Evolutionary conservation across 1,140 invertebrate species (phyloP), one percentile per base, ranked within the genome.

Genomic region (Galleria mellonella): DNA sequence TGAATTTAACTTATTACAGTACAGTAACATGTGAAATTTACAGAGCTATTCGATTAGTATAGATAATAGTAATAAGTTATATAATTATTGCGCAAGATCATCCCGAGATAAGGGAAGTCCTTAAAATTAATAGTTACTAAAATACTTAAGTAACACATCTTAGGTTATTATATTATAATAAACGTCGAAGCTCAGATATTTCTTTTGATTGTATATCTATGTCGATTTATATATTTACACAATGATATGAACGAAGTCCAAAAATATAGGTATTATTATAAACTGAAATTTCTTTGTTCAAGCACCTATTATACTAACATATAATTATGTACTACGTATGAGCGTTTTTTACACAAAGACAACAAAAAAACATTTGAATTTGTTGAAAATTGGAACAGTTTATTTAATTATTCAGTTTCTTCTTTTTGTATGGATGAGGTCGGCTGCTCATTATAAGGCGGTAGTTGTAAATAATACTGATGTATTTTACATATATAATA

Each of bases 1-100:
- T 76, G 74, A 81, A 81, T 64, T 73, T 73, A 81, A 77, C 77
- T 81, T 81, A 83, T 50, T 52, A 72, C 49, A 74, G 52, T 75
- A 72, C 72, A 84, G 68, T 82, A 82, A 84, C 81, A 81, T 83
- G 72, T 82, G 75, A 75, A 82, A 84, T 82, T 70, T 82, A 82
- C 77, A 84, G 67, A 74, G 57, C 77, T 74, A 84, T 72, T 70
- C 53, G 60, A 73, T 74, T 75, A 84, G 68, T 83, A 79, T 63
- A 82, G 73, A 77, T 68, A 72, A 64, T 76, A 81, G 64, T 81
- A 77, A 76, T 76, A 79, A 83, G 53, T 72, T 79, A 47, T 79
- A 84, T 81, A 82, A 76, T 84, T 84, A 84, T 82, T 84, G 81
- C 81, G 81, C 71, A 74, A 72, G 73, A 77, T 53, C 53, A 47